Evolutionary conservation across 2,888 invertebrate species (phyloP).

Genomic region (Folsomia manolachei): DNA sequence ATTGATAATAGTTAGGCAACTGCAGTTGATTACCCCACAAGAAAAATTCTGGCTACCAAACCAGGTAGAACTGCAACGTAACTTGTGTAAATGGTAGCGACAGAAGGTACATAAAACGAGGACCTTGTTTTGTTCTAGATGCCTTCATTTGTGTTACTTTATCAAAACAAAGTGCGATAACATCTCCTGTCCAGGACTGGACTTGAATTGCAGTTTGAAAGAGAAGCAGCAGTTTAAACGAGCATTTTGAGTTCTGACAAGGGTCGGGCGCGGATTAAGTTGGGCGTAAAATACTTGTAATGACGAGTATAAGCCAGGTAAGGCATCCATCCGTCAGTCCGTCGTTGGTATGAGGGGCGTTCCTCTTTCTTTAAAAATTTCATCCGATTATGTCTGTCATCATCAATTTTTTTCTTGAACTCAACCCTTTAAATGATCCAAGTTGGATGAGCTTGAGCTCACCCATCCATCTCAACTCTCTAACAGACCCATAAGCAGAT

Average conservation of each 20-base stretch:
- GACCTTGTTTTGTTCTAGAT: neutral
- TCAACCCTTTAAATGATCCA: neutral
- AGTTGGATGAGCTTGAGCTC: too few relatives aligned
- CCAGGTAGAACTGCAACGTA: neutral
- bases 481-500: neutral
- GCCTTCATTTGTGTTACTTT: neutral
- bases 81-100: neutral
- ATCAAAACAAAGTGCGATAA: neutral
- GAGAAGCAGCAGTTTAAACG: constrained; percentile 25
- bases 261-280: constrained; percentile 41
- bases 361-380: constrained; percentile 29
- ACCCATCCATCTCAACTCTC: neutral
- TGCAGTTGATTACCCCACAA: too few relatives aligned
- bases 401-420: constrained; percentile 20
- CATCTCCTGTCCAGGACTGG: neutral
- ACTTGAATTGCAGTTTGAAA: too few relatives aligned
- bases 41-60: too few relatives aligned
- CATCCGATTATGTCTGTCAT: constrained; percentile 43
- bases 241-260: too few relatives aligned
- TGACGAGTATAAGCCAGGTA: constrained; percentile 45
- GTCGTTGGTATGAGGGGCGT: constrained; percentile 39
- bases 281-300: constrained; percentile 49
- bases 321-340: too few relatives aligned
- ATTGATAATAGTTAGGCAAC: too few relatives aligned
- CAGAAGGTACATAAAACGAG: neutral